These are phyloP conservation scores for Leuciscus idus DNA, from an alignment of 2,113 vertebrate species.

Conservation along the genomic window DNA sequence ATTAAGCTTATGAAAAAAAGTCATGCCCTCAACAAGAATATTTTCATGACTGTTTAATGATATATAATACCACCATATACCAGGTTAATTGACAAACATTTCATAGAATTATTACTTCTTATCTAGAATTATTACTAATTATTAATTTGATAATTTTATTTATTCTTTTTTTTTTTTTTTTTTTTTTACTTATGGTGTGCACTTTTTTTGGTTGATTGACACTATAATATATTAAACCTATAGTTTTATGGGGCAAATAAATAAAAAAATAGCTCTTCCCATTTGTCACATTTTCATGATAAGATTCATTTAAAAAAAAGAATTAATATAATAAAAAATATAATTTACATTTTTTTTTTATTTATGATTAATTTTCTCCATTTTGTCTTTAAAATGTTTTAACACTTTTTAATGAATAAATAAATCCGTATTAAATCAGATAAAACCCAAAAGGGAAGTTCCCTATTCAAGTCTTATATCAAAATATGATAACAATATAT, in stretches of 20 bases:
- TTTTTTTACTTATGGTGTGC: background rate
- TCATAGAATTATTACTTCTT: no score
- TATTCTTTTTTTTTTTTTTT: no score
- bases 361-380: background rate
- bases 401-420: background rate
- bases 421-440: background rate
- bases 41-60: background rate
- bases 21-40: background rate
- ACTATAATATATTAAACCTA: background rate
- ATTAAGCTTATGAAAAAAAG: background rate
- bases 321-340: background rate
- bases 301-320: background rate
- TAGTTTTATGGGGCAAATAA: background rate
- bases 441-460: no score
- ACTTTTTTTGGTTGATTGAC: background rate
- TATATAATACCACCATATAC: background rate
- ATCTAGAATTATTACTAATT: no score
- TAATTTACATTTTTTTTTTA: background rate
- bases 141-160: no score
- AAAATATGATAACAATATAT: background rate
- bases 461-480: background rate
- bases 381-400: background rate
- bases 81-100: no score
- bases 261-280: background rate
- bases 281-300: background rate